phyloP scores from a whole-genome alignment of 1,140 invertebrate genomes.

The Cotesia typhae region DNA sequence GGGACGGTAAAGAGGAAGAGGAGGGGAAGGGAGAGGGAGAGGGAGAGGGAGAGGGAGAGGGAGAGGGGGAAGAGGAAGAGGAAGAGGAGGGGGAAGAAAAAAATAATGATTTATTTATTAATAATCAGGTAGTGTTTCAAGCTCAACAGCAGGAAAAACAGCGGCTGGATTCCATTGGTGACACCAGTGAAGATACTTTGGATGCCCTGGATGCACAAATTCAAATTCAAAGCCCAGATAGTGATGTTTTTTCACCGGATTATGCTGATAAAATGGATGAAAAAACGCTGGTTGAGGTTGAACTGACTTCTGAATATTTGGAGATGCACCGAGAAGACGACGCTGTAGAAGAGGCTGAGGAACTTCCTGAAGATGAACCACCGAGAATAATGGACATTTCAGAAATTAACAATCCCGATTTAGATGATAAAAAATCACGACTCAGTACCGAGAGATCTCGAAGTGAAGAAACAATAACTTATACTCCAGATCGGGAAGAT shows the following conservation, averaged over 20 bases:
- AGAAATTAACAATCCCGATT: slow-evolving; percentile 49
- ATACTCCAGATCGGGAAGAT: slow-evolving; percentile 70
- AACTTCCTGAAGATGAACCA: slow-evolving; percentile 61
- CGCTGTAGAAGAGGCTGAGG: slow-evolving; percentile 50
- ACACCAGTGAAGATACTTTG: slow-evolving; percentile 62
- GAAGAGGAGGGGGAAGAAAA: not conserved
- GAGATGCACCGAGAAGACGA: slow-evolving; percentile 61
- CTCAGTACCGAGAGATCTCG: slow-evolving; percentile 60
- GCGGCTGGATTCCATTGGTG: slow-evolving; percentile 50
- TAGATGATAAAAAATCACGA: slow-evolving; percentile 55
- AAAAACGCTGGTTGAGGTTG: slow-evolving; percentile 62
- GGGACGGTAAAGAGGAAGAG: too few relatives aligned
- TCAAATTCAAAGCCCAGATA: slow-evolving; percentile 58
- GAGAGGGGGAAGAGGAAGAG: too few relatives aligned
- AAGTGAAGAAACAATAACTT: slow-evolving; percentile 63
- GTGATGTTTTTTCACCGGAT: slow-evolving; percentile 60
- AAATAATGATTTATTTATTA: slow-evolving; percentile 50
- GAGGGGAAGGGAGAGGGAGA: too few relatives aligned
- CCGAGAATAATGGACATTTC: slow-evolving; percentile 38
- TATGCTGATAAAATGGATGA: slow-evolving; percentile 63
- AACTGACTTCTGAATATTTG: slow-evolving; percentile 61
- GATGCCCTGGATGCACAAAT: slow-evolving; percentile 61
- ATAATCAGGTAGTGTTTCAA: slow-evolving; percentile 53
- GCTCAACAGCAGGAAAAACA: slow-evolving; percentile 54
- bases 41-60: too few relatives aligned